A percentile compares a stretch with the other conserved stretches of the same genome.
phyloP scores from a whole-genome alignment of 2,797 vertebrate genomes.

The Rallus crepitans region DNA sequence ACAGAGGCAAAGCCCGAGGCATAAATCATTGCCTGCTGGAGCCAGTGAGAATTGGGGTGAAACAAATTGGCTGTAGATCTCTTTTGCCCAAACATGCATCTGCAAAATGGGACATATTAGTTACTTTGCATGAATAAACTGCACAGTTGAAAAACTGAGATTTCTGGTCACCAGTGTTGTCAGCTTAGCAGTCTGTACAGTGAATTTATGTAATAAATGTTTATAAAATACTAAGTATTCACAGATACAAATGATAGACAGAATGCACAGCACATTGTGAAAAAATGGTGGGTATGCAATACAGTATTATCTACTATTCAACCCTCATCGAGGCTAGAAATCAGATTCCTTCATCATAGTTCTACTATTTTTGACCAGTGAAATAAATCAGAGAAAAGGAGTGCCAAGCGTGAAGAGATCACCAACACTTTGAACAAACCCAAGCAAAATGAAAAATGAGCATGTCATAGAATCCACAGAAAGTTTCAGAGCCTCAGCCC shows the following conservation, averaged over 20 bases:
- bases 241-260: not conserved
- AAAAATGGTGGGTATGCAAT: not conserved
- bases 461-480: not conserved
- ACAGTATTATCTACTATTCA: not conserved
- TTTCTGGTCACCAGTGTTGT: slow-evolving; percentile 25
- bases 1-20: not conserved
- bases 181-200: slow-evolving; percentile 44
- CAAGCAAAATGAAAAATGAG: not conserved
- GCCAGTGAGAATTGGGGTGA: not conserved
- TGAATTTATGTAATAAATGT: slow-evolving; percentile 8
- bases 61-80: not conserved
- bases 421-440: not conserved
- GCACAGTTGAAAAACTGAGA: slow-evolving; percentile 1
- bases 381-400: not conserved
- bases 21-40: not conserved
- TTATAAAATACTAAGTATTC: slow-evolving; percentile 24
- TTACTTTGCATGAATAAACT: not conserved
- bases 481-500: slow-evolving; percentile 19
- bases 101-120: not conserved
- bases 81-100: not conserved
- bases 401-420: not conserved
- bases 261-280: slow-evolving; percentile 18
- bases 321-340: not conserved
- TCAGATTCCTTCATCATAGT: slow-evolving; percentile 34
- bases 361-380: not conserved